Base-by-base conservation (phyloP, 2,888 invertebrate genomes). In the Muschampia plurimacula region DNA sequence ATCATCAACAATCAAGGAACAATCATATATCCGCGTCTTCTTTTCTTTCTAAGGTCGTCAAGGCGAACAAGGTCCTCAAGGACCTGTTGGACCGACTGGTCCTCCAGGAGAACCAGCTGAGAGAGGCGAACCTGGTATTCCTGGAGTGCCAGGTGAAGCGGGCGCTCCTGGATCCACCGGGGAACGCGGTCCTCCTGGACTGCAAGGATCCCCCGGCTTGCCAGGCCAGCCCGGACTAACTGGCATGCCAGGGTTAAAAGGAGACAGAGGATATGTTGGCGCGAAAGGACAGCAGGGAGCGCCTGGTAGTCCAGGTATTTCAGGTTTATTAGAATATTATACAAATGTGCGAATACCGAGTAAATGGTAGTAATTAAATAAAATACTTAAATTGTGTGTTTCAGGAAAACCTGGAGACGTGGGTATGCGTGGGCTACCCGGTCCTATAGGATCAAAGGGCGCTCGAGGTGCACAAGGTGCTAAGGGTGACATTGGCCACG, bases 41-140 rank as follows among this genome's bases (percentile, higher is more conserved):
- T 49, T 57, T 67, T 44, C 15, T 15, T n/a, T 60, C 7, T 44
- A n/a, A 93, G 96, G 96, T 68, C 95, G 95, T 73, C 95, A 95
- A 86, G 97, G 98, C 75, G 97, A 97, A 82, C 96, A 97, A 83
- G 97, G 97, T 0, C 95, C 95, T 0, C 96, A 96, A 84, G 98
- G 98, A n/a, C 95, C 95, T 15, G 88, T 96, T 32, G 97, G 97
- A 4, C 96, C 96, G 0, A 93, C 95, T 0, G 98, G 98, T 2
- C 96, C 97, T 1, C 97, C 97, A 0, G 98, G 98, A 15, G 97
- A 97, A 87, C 96, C 97, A 63, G 97, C 97, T 0, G 97, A 97
- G 86, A 92, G 97, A 81, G 97, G 97, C 28, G 97, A 97, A 81
- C 95, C 96, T 0, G 97, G 97, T 3, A 89, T 95, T 6, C 96